Percentiles rank a stretch among this genome's conserved stretches.
These are phyloP conservation scores for Drosophila obscura DNA, from an alignment of 1,140 invertebrate genomes.

Conservation along the genomic window DNA sequence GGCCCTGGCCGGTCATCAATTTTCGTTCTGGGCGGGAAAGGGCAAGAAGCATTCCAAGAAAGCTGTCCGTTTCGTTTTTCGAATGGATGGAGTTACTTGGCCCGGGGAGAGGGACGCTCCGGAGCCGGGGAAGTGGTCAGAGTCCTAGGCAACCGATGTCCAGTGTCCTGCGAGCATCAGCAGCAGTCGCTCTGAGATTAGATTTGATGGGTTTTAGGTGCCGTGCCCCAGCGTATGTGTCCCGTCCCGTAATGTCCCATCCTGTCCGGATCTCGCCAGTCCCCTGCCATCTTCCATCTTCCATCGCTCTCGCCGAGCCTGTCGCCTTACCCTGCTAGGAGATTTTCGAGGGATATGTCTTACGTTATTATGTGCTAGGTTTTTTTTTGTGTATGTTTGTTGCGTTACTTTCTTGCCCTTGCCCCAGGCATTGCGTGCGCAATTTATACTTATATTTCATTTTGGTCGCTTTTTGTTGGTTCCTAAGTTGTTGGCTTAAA, in stretches of 20 bases:
- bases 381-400: constrained; percentile 17
- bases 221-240: constrained; percentile 63
- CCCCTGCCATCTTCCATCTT: background rate
- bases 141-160: constrained; percentile 68
- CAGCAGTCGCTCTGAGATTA: constrained; percentile 76
- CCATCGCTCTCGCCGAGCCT: constrained; percentile 16
- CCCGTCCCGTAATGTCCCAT: constrained; percentile 26
- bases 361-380: constrained; percentile 48
- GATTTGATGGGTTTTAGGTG: constrained; percentile 80
- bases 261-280: constrained; percentile 21
- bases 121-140: constrained; percentile 16
- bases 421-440: constrained; percentile 35
- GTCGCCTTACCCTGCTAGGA: constrained; percentile 11
- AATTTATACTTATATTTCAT: constrained; percentile 58
- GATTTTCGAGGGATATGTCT: constrained; percentile 57
- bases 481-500: background rate
- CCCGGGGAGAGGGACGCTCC: constrained; percentile 12
- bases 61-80: constrained; percentile 74
- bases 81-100: constrained; percentile 18
- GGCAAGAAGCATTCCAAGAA: constrained; percentile 58
- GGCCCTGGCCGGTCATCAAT: constrained; percentile 73
- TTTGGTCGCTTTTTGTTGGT: constrained; percentile 22
- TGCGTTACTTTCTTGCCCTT: constrained; percentile 28
- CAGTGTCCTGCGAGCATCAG: constrained; percentile 59
- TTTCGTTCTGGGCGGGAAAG: constrained; percentile 65